Conservation (phyloP, 2,113 vertebrate genomes). For the Oriolus oriolus region DNA sequence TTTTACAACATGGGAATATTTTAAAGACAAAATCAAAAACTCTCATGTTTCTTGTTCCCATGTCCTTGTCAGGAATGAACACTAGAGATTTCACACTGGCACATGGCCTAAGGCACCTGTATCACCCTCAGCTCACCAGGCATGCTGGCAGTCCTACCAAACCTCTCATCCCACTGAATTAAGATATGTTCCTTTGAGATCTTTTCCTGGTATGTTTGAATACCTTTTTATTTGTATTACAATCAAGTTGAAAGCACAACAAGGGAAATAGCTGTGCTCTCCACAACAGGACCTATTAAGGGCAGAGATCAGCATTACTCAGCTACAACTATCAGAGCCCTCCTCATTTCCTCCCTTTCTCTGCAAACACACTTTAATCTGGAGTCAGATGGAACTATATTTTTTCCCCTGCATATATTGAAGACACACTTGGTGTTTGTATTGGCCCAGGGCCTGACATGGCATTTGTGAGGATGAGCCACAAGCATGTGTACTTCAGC, state of each 20-base stretch:
- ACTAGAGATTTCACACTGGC: not conserved
- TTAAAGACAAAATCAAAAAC: not conserved
- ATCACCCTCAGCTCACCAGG: not conserved
- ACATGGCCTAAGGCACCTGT: not conserved
- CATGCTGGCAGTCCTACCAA: not conserved
- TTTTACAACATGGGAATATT: not conserved
- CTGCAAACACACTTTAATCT: not conserved
- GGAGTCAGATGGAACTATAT: not conserved
- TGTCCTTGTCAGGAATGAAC: not conserved
- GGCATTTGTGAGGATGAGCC: conserved; percentile 23
- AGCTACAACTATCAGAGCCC: not conserved
- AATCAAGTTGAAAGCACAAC: not conserved
- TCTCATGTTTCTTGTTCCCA: not conserved
- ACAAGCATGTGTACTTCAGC: not conserved
- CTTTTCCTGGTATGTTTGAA: not conserved
- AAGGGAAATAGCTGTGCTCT: not conserved
- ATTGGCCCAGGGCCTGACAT: not conserved
- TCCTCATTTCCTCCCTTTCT: not conserved
- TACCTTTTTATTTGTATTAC: not conserved
- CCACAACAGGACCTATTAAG: not conserved
- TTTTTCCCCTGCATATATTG: not conserved
- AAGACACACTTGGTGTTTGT: conserved; percentile 16
- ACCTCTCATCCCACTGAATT: not conserved
- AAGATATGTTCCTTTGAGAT: not conserved
- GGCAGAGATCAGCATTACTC: not conserved